Evolutionary conservation across 2,888 invertebrate species (phyloP).

Genomic region (Hedya salicella): DNA sequence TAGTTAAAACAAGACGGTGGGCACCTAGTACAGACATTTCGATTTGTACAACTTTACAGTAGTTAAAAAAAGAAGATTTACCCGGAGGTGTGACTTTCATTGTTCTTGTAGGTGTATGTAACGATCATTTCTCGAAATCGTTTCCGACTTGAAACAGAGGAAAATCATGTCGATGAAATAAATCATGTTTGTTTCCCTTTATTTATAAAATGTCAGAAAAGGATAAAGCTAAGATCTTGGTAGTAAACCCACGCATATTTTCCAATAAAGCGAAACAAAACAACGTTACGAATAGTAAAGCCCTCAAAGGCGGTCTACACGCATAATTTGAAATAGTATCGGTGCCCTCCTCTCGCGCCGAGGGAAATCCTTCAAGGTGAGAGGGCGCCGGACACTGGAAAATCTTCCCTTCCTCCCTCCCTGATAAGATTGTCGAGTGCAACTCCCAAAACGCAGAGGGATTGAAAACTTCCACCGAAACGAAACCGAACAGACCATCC

Average conservation of each 20-base stretch:
- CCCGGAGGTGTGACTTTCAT: too few species aligned
- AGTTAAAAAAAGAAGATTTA: too few species aligned
- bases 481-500: constrained; percentile 80
- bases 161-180: neutral
- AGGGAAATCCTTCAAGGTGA: constrained; percentile 81
- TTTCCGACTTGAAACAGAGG: neutral
- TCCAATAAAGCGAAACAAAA: constrained; percentile 39
- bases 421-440: constrained; percentile 85
- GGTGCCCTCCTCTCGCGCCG: constrained; percentile 62
- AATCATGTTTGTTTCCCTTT: constrained; percentile 7
- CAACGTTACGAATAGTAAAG: constrained; percentile 60
- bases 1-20: too few species aligned
- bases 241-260: constrained; percentile 32
- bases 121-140: too few species aligned
- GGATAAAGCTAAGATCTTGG: constrained; percentile 23
- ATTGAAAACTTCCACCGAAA: constrained; percentile 82
- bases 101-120: too few species aligned
- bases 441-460: constrained; percentile 83
- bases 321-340: constrained; percentile 81
- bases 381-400: constrained; percentile 80
- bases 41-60: too few species aligned
- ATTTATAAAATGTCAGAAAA: constrained; percentile 21
- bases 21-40: too few species aligned
- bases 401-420: constrained; percentile 74
- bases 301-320: constrained; percentile 69